Evolutionary conservation across 2,113 vertebrate genomes (phyloP), one percentile per base, ranked within the genome.

Genomic region (Apodemus sylvaticus): DNA sequence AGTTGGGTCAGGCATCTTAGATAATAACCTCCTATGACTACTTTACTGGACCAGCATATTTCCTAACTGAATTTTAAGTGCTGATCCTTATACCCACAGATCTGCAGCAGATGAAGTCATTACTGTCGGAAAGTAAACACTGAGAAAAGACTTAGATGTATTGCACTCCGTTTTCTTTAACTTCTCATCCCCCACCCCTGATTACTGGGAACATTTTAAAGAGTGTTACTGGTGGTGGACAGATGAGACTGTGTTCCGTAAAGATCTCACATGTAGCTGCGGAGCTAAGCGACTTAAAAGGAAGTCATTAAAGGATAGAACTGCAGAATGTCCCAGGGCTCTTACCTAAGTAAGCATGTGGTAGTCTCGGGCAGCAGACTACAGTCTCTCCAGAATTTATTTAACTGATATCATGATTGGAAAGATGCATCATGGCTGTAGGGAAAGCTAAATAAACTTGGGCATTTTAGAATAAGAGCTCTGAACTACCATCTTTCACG

Each of bases 321-420:
- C 39, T 24, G 45, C 13, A 17, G 70, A 85, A 81, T 82, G 58
- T 71, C 86, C 70, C 42, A 12, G 26, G 77, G 36, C 34, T 34
- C 42, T 12, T 7, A 9, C 39, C 42, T 66, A 34, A 31, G 74
- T 68, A 48, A 91, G 76, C 55, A 29, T 5, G 36, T n/a, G 22
- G 2, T 17, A 42, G 94, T 26, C 62, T 88, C 71, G 7, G 34
- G 68, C 34, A 91, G 48, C 55, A 83, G 82, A 64, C 87, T 24
- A 34, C n/a, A 6, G 5, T 92, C 73, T 53, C 83, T 85, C 92
- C 24, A 29, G 58, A 60, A 87, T 92, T 96, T 95, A 97, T 92
- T 93, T 96, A 96, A 88, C 78, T 93, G 42, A n/a, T 68, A 29
- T 81, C 87, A 79, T 92, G 76, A 64, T 20, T 71, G 70, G n/a